Conservation (phyloP, 2,797 vertebrate genomes). For the Parambassis ranga region DNA sequence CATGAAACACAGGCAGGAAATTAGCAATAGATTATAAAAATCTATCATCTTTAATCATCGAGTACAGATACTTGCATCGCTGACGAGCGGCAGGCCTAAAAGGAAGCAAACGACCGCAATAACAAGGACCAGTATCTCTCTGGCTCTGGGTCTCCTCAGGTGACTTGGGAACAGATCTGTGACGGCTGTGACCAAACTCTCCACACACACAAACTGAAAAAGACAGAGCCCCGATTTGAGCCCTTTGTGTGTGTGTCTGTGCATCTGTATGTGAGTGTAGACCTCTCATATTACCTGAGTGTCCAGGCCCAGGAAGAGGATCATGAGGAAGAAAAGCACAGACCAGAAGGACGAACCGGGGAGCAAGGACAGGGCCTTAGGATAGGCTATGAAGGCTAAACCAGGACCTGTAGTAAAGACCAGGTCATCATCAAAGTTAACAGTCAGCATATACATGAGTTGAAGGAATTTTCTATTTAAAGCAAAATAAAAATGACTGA, state of each 20-base stretch:
- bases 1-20: neutral
- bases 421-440: no score
- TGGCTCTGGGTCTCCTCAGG: conserved; percentile 79
- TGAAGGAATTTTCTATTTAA: no score
- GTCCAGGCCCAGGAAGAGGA: conserved; percentile 90
- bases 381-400: conserved; percentile 87
- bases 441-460: neutral
- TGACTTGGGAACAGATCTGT: conserved; percentile 87
- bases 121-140: conserved; percentile 86
- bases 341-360: conserved; percentile 89
- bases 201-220: conserved; percentile 92
- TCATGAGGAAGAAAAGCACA: conserved; percentile 93
- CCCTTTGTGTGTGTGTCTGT: no score
- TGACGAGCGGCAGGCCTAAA: conserved; percentile 87
- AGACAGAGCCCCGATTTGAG: no score
- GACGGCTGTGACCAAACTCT: conserved; percentile 90
- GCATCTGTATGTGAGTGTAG: no score
- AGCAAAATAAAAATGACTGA: no score
- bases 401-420: conserved; percentile 81
- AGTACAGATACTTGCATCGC: conserved; percentile 61
- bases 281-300: conserved; percentile 90
- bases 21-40: no score
- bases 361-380: conserved; percentile 87
- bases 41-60: no score
- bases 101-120: conserved; percentile 84